A percentile compares a stretch with the other conserved stretches of the same genome.
Evolutionary conservation across 2,113 vertebrate species (phyloP).

Genomic region (Sphaerodactylus townsendi): DNA sequence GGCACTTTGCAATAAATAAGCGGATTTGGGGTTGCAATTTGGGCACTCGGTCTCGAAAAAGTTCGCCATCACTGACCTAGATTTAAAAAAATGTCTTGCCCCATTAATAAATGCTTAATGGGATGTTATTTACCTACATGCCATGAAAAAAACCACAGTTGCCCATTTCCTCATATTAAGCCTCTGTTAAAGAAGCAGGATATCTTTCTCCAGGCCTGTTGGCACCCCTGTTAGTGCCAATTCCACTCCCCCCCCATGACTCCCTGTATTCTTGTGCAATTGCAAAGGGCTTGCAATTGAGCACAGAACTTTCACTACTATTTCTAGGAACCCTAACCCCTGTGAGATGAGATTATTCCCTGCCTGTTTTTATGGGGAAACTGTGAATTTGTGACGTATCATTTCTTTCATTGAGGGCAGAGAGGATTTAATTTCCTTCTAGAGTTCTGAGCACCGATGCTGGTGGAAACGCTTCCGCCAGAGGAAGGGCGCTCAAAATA

Average conservation of each 20-base stretch:
- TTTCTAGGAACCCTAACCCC: background rate
- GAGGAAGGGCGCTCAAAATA: constrained; percentile 66
- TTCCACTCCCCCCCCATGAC: background rate
- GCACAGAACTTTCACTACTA: background rate
- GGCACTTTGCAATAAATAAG: no score
- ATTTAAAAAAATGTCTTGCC: no score
- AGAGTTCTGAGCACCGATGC: constrained; percentile 37
- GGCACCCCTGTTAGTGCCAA: background rate
- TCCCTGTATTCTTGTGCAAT: background rate
- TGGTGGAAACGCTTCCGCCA: constrained; percentile 68
- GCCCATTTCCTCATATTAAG: no score
- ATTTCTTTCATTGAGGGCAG: background rate
- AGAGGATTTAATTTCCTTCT: constrained; percentile 59
- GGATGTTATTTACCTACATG: no score
- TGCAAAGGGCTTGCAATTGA: background rate
- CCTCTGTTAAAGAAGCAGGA: no score
- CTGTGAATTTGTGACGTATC: constrained; percentile 21
- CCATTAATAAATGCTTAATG: no score
- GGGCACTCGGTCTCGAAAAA: no score
- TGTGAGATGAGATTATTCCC: background rate
- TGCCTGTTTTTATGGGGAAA: background rate
- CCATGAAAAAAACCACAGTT: no score
- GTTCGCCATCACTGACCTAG: no score
- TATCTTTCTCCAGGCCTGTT: no score
- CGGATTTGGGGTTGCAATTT: no score